phyloP scores from a whole-genome alignment of 2,888 invertebrate species.

The Drosophila bunnanda region DNA sequence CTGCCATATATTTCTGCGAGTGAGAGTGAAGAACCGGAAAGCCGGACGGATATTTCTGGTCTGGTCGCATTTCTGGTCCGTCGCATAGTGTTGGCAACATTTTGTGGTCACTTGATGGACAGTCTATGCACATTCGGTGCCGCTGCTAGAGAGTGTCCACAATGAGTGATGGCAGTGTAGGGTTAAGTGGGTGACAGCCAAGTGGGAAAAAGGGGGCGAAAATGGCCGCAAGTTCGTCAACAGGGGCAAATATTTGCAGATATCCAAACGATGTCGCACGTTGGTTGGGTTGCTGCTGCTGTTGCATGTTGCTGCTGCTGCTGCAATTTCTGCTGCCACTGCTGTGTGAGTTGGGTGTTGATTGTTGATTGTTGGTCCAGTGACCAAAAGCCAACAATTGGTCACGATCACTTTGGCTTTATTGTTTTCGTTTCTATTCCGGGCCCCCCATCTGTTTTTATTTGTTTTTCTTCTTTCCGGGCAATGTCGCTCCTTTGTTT shows the following conservation, averaged over 20 bases:
- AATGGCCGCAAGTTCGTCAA: constrained; percentile 67
- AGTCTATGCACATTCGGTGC: constrained; percentile 44
- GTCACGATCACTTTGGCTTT: constrained; percentile 75
- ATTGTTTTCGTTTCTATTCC: constrained; percentile 56
- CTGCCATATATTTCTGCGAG: constrained; percentile 3
- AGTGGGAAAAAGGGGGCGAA: constrained; percentile 6
- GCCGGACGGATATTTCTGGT: constrained; percentile 29
- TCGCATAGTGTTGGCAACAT: constrained; percentile 66
- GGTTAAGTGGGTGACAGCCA: constrained; percentile 27
- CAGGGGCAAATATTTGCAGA: constrained; percentile 73
- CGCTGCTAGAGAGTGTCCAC: constrained; percentile 43
- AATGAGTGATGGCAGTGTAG: constrained; percentile 41
- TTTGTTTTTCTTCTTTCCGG: constrained; percentile 25
- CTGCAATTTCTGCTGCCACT: constrained; percentile 14
- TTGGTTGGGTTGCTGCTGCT: constrained; percentile 22
- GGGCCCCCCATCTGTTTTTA: constrained; percentile 11
- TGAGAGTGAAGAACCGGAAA: constrained; percentile 5
- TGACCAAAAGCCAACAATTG: constrained; percentile 65
- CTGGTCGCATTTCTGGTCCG: constrained; percentile 44
- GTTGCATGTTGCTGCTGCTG: constrained; percentile 31
- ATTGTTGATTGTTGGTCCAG: constrained; percentile 33
- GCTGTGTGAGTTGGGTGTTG: constrained; percentile 28
- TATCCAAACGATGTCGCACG: constrained; percentile 48
- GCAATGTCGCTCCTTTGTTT: constrained; percentile 34
- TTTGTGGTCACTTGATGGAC: constrained; percentile 74